These are phyloP conservation scores for Patagioenas fasciata DNA, from an alignment of 2,113 vertebrate species.

Conservation along the genomic window DNA sequence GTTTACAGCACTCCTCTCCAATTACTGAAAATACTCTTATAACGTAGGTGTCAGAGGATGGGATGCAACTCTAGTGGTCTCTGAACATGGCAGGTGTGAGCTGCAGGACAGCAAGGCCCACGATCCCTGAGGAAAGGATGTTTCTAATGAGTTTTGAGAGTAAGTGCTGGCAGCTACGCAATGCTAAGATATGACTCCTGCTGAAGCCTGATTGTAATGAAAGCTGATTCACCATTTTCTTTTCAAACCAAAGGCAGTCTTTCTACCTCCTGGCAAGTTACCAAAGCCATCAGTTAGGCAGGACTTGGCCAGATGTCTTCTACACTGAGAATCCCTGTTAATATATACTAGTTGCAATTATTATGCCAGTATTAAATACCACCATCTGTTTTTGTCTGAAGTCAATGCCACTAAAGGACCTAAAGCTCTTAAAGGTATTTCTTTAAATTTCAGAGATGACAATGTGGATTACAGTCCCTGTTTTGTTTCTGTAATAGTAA, in stretches of 20 bases:
- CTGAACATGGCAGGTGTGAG: not conserved
- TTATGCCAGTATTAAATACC: not conserved
- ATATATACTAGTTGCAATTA: not conserved
- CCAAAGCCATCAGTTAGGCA: not conserved
- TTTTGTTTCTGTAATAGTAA: not conserved
- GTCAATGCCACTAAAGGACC: not conserved
- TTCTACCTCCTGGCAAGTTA: constrained; percentile 2
- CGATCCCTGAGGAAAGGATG: not conserved
- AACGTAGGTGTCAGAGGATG: fast-evolving
- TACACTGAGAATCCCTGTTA: not conserved
- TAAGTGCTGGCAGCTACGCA: not conserved
- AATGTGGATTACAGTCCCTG: not conserved
- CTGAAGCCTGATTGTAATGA: not conserved
- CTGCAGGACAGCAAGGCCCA: not conserved
- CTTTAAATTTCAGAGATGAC: not conserved
- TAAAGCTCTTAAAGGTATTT: not conserved
- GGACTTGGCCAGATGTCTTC: not conserved
- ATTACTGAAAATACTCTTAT: not conserved
- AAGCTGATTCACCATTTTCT: not conserved
- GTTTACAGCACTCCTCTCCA: not conserved
- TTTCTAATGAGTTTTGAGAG: not conserved
- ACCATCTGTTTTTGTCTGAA: not conserved
- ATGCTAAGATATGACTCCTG: not conserved
- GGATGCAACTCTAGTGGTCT: not conserved
- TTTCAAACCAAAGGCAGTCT: not conserved